These are phyloP conservation scores for Laticauda laticaudata DNA, from an alignment of 2,113 vertebrate species.

Conservation along the genomic window DNA sequence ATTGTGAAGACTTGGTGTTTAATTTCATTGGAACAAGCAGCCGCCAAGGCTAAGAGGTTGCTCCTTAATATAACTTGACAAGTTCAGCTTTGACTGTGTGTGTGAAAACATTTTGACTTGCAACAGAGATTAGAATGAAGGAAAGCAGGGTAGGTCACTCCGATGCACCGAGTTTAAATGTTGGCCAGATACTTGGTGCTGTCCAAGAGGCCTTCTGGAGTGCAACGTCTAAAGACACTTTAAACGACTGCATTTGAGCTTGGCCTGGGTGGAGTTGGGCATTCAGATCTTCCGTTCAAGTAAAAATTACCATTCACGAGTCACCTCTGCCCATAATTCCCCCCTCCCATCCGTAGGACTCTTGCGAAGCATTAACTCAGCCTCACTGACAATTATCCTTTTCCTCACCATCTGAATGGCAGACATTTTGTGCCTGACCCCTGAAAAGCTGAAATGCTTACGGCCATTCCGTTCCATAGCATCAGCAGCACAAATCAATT, in stretches of 20 bases:
- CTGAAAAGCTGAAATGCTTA: background rate
- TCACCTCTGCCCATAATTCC: background rate
- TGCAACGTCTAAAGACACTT: background rate
- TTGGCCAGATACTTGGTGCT: background rate
- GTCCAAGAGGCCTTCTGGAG: background rate
- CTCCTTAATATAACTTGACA: background rate
- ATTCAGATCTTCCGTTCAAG: background rate
- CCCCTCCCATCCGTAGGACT: background rate
- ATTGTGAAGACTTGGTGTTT: background rate
- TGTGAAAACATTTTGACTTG: background rate
- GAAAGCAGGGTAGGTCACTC: background rate
- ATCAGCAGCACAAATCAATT: background rate
- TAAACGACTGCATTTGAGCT: background rate
- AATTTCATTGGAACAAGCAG: background rate
- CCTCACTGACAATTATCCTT: background rate
- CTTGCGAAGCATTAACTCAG: background rate
- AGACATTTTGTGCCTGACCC: background rate
- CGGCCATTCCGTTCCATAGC: background rate
- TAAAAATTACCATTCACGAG: background rate
- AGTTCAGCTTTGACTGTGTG: background rate
- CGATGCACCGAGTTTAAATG: background rate
- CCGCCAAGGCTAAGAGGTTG: background rate
- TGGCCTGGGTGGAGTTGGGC: background rate
- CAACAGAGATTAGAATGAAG: background rate
- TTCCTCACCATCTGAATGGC: background rate